Conservation (phyloP, 2,113 vertebrate genomes). For the Planiliza haematocheilus region DNA sequence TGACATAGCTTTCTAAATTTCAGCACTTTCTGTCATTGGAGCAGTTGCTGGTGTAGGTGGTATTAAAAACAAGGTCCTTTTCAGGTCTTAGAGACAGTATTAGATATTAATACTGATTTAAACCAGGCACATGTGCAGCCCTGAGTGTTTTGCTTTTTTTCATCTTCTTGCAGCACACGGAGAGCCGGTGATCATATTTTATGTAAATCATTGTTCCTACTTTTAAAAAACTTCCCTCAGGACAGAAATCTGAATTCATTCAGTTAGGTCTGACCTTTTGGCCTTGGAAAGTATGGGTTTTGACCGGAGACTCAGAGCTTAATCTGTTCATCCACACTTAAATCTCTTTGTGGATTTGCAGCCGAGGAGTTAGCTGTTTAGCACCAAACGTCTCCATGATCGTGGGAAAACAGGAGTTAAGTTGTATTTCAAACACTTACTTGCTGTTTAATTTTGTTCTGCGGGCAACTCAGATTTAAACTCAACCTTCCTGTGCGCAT, state of each 20-base stretch:
- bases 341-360: constrained; percentile 50
- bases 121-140: constrained; percentile 14
- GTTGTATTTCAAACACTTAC: too few relatives aligned
- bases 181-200: constrained; percentile 58
- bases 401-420: neutral
- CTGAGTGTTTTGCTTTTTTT: constrained; percentile 14
- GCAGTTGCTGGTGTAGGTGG: neutral
- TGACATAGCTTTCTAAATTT: constrained; percentile 20
- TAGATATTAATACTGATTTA: constrained; percentile 14
- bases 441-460: too few relatives aligned
- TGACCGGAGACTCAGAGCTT: constrained; percentile 49
- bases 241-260: constrained; percentile 55
- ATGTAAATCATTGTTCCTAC: constrained; percentile 55
- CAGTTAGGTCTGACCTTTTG: constrained; percentile 58
- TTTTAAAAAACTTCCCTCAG: constrained; percentile 50
- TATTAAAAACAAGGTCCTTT: constrained; percentile 2
- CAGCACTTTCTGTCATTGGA: constrained; percentile 38
- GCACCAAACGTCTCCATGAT: neutral
- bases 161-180: constrained; percentile 41
- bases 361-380: neutral
- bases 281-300: constrained; percentile 50
- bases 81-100: constrained; percentile 15
- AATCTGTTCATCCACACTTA: constrained; percentile 60
- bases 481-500: neutral
- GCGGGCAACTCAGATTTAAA: too few relatives aligned